phyloP scores from a whole-genome alignment of 53 echinoderm and acorn worm species.

The Patiria pectinifera region DNA sequence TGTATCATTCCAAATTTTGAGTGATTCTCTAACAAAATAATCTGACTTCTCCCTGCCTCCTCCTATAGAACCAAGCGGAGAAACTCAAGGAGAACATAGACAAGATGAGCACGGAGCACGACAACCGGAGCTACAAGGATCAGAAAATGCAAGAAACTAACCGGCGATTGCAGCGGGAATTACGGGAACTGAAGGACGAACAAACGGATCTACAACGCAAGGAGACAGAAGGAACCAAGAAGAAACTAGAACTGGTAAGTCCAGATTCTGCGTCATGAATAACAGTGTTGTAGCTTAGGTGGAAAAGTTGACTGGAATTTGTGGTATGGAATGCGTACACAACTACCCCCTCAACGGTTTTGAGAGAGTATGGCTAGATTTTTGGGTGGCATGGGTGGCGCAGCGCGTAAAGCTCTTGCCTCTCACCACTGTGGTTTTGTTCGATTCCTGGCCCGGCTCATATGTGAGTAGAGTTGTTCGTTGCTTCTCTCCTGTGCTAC shows the following conservation, averaged over 20 bases:
- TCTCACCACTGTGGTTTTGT: too few species aligned
- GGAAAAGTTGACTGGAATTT: too few species aligned
- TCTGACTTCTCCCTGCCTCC: too few species aligned
- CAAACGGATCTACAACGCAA: conserved; percentile 74
- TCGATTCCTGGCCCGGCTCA: too few species aligned
- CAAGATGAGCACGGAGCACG: conserved; percentile 68
- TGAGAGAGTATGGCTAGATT: too few species aligned
- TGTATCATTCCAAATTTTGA: too few species aligned
- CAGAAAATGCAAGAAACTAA: conserved; percentile 69
- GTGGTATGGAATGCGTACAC: too few species aligned
- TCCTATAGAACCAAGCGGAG: conserved; percentile 70
- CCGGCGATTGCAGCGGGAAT: conserved; percentile 77
- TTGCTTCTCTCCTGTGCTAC: too few species aligned
- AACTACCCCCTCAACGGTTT: too few species aligned
- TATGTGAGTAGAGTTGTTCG: too few species aligned
- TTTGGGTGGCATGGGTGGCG: too few species aligned
- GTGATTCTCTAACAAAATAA: background rate
- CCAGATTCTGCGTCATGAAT: background rate
- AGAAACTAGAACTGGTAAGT: conserved; percentile 94
- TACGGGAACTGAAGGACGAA: conserved; percentile 84
- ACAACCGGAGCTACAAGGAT: conserved; percentile 67
- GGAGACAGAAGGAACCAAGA: conserved; percentile 78
- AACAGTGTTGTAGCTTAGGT: background rate
- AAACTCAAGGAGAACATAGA: conserved; percentile 87
- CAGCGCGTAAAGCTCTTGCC: too few species aligned